Base-by-base conservation (phyloP, 2,888 invertebrate species). In the Rhagonycha lutea region DNA sequence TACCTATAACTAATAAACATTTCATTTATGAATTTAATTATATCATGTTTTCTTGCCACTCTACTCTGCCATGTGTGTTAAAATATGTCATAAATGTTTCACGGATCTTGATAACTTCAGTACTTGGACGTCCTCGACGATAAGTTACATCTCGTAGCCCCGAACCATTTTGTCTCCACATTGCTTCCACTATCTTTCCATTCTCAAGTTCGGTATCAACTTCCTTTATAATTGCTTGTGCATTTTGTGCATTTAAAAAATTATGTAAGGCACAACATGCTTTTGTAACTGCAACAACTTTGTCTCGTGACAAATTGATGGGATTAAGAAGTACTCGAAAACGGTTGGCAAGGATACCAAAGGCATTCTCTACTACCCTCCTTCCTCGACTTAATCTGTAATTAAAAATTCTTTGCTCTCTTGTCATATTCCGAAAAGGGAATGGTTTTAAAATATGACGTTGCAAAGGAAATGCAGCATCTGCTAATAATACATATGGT, bases 211-310 rank as follows among this genome's bases (percentile, higher is more conserved):
- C 68, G 11, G 12, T 24, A 14, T 61, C 68, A 23, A 7, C 14
- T 72, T 72, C 61, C 26, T 23, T 68, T 5, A 29, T 23, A 24
- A 62, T 24, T 14, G 60, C 18, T 2, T 14, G 10, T 29, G 69
- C 47, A 9, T 10, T n/a, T 73, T 69, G 69, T 2, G 47, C 24
- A 47, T 69, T 69, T 63, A 73, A 69, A 47, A 73, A 73, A 14
- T 73, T 73, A 14, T 73, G 69, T 24, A 73, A 47, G 24, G 14
- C 73, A 69, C 73, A 73, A 32, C 73, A 73, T 23, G 68, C 68
- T 32, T 73, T 61, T 24, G 73, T 73, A 14, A 73, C 10, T 26
- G 61, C 11, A 3, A 73, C 69, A 0, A 73, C 73, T 69, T 69
- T 69, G 12, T 69, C 60, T 18, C 69, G 23, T 23, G 14, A 61